Conservation (phyloP, 2,797 vertebrate species). For the Chelmon rostratus region DNA sequence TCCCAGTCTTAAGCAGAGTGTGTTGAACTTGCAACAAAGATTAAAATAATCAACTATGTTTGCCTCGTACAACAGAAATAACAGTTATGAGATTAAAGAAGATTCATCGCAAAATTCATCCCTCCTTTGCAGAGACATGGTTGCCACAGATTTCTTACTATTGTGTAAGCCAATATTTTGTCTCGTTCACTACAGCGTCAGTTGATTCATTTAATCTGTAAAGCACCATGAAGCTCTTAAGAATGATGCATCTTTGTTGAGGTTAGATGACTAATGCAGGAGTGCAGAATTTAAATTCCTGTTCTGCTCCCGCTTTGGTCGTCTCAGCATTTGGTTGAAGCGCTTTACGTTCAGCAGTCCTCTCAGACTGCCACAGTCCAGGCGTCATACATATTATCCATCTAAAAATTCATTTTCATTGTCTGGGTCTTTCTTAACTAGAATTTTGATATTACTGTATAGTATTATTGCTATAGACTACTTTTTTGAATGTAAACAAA, state of each 20-base stretch:
- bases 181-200: slow-evolving; percentile 10
- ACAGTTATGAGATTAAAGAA: slow-evolving; percentile 4
- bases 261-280: slow-evolving; percentile 39
- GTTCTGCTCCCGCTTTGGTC: slow-evolving; percentile 14
- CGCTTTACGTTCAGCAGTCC: not conserved
- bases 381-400: slow-evolving; percentile 5
- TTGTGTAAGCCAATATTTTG: slow-evolving; percentile 22
- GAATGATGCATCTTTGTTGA: slow-evolving; percentile 26
- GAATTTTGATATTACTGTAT: not conserved
- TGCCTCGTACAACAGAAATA: not conserved
- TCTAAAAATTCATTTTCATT: not conserved
- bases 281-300: slow-evolving; percentile 28
- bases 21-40: slow-evolving; percentile 3
- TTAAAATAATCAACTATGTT: not conserved
- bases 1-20: not conserved
- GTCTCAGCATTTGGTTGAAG: slow-evolving; percentile 28
- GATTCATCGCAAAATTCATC: slow-evolving; percentile 1
- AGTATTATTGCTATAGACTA: not conserved
- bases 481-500: not conserved
- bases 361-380: not conserved
- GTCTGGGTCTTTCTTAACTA: not conserved
- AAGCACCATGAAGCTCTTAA: slow-evolving; percentile 9
- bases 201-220: slow-evolving; percentile 37
- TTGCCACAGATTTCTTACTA: slow-evolving; percentile 16
- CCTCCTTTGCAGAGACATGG: not conserved